Percentiles rank a stretch among this genome's conserved stretches.
These are phyloP conservation scores for Nowickia ferox DNA, from an alignment of 2,888 invertebrate genomes.

Conservation along the genomic window DNA sequence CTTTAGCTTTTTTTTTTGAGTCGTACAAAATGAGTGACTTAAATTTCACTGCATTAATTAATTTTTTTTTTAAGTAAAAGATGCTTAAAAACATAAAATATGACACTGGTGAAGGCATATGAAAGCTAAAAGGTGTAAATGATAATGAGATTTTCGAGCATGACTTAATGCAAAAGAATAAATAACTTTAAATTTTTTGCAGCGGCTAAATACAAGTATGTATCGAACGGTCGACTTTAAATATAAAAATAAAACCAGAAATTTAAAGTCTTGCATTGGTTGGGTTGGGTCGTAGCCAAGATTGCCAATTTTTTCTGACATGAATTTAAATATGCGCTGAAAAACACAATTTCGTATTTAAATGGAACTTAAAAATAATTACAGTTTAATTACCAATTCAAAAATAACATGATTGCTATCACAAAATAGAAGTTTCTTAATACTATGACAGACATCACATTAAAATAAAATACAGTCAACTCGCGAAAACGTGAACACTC, in stretches of 20 bases:
- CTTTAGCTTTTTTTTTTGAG: no score
- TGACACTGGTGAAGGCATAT: background rate
- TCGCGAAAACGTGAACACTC: no score
- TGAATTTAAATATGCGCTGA: no score
- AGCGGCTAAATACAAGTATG: conserved; percentile 3
- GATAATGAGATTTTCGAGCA: conserved; percentile 20
- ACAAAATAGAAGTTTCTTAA: no score
- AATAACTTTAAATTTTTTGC: conserved; percentile 12
- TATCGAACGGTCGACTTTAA: background rate
- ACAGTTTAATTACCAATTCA: no score
- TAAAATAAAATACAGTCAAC: no score
- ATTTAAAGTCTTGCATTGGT: background rate
- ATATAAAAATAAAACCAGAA: background rate
- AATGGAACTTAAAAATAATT: no score
- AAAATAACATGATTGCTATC: no score
- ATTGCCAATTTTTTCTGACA: background rate
- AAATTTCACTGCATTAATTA: conserved; percentile 7
- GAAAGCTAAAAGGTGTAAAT: conserved; percentile 33
- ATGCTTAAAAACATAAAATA: background rate
- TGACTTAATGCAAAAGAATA: conserved; percentile 14
- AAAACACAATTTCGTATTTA: no score
- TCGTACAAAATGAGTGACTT: background rate
- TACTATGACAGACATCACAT: no score
- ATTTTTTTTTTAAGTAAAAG: background rate
- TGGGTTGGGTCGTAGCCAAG: background rate